These are phyloP conservation scores for Tapirus terrestris DNA, from an alignment of 2,113 vertebrate genomes.

Conservation along the genomic window DNA sequence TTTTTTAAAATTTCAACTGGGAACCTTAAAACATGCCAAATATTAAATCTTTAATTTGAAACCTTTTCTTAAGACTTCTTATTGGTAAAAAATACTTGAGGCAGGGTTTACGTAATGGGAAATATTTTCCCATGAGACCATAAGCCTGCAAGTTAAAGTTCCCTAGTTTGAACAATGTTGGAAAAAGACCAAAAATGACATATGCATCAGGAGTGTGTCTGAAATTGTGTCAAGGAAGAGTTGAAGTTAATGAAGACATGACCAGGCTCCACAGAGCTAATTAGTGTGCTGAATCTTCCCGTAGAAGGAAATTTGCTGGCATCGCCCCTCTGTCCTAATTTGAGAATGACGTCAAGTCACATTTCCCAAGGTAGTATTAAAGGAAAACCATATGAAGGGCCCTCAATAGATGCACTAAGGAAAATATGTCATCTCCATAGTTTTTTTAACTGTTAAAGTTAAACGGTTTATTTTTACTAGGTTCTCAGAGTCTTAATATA, in stretches of 20 bases:
- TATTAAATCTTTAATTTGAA: not conserved
- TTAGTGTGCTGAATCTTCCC: not conserved
- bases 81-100: not conserved
- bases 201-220: not conserved
- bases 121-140: not conserved
- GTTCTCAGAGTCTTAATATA: not conserved
- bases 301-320: not conserved
- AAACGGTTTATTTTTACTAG: not conserved
- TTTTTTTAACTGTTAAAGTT: not conserved
- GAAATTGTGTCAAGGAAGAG: not conserved
- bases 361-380: not conserved
- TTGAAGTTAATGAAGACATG: conserved; percentile 26
- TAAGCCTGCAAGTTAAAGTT: not conserved
- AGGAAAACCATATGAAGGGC: not conserved
- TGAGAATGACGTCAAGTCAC: conserved; percentile 20
- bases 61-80: not conserved
- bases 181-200: not conserved
- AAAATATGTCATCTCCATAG: not conserved
- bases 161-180: not conserved
- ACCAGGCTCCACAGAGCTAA: not conserved
- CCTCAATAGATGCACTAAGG: not conserved
- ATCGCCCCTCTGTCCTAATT: conserved; percentile 40
- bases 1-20: not conserved
- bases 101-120: not conserved
- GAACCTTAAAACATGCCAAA: not conserved